Conservation (phyloP, 1,140 invertebrate species). For the Spodoptera frugiperda region DNA sequence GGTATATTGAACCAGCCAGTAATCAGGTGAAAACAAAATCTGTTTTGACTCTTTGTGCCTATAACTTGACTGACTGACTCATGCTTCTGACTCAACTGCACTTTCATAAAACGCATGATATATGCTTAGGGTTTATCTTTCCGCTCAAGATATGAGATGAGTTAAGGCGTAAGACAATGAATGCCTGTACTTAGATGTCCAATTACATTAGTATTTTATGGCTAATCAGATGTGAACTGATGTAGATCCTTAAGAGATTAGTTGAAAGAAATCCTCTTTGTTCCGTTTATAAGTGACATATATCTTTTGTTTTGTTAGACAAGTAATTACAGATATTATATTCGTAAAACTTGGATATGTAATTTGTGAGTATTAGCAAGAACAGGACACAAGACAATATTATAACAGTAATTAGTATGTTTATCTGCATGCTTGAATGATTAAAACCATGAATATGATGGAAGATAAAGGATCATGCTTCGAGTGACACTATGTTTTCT, state of each 20-base stretch:
- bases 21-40: constrained; percentile 9
- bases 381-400: too few species aligned
- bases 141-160: constrained; percentile 28
- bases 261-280: too few species aligned
- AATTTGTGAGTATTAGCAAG: too few species aligned
- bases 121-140: constrained; percentile 34
- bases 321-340: too few species aligned
- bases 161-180: constrained; percentile 28
- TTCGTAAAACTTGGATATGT: too few species aligned
- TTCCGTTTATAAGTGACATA: too few species aligned
- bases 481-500: too few species aligned
- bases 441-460: too few species aligned
- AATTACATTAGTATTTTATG: constrained; percentile 13
- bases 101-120: constrained; percentile 46
- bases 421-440: too few species aligned
- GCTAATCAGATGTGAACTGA: background rate
- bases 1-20: background rate
- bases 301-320: too few species aligned
- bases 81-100: constrained; percentile 33
- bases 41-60: constrained; percentile 24
- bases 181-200: background rate
- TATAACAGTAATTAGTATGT: too few species aligned
- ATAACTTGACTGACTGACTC: constrained; percentile 13
- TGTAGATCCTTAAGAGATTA: background rate
- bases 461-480: too few species aligned